Evolutionary conservation across 2,797 vertebrate genomes (phyloP).

Genomic region (Eulemur coronatus): DNA sequence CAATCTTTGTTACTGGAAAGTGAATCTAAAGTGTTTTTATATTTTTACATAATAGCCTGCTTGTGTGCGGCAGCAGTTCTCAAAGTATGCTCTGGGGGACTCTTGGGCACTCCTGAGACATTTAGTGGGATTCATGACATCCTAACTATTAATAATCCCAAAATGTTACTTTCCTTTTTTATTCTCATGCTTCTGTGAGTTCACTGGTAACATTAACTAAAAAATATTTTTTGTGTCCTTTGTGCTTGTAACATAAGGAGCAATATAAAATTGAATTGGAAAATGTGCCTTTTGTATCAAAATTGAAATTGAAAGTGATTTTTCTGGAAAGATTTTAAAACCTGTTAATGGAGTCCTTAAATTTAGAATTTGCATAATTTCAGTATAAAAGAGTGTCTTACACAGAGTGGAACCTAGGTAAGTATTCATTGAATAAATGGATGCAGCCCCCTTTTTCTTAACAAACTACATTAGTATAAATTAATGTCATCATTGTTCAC

Average conservation of each 20-base stretch:
- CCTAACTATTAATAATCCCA: neutral
- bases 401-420: neutral
- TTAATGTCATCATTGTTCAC: neutral
- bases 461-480: neutral
- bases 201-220: neutral
- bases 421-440: neutral
- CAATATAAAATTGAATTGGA: neutral
- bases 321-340: conserved; percentile 40
- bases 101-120: neutral
- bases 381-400: neutral
- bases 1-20: neutral
- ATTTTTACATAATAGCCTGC: neutral
- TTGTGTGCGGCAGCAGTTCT: neutral
- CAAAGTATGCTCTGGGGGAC: neutral
- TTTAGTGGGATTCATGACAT: neutral
- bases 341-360: neutral
- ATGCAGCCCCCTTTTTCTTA: neutral
- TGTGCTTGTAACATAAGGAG: neutral
- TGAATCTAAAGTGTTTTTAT: neutral
- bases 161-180: neutral
- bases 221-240: neutral
- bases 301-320: conserved; percentile 33
- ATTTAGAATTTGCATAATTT: conserved; percentile 34
- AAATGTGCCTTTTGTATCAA: neutral
- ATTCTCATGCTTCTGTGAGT: neutral